Conservation (phyloP, 2,888 invertebrate species). For the Digitonthophagus gazella region DNA sequence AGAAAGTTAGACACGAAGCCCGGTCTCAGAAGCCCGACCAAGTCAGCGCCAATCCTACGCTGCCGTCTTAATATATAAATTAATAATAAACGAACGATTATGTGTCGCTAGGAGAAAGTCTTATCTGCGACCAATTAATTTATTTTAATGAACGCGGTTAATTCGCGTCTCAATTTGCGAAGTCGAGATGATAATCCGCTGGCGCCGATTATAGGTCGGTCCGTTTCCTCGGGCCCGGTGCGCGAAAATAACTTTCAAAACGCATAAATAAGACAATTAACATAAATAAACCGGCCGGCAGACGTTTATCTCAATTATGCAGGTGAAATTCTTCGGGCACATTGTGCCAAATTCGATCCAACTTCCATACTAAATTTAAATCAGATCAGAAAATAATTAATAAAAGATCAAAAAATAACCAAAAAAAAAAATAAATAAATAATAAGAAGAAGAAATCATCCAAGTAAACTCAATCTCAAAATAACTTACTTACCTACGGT, state of each 20-base stretch:
- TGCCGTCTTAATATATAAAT: constrained; percentile 6
- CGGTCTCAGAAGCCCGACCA: background rate
- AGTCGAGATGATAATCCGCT: background rate
- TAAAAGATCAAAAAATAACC: too few relatives aligned
- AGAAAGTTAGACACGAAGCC: background rate
- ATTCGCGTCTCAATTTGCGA: background rate
- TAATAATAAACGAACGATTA: constrained; percentile 11
- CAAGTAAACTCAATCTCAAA: too few relatives aligned
- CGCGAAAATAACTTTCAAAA: background rate
- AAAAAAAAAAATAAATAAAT: too few relatives aligned
- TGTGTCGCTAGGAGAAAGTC: constrained; percentile 11
- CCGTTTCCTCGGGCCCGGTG: background rate
- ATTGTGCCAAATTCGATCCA: background rate
- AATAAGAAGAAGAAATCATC: too few relatives aligned
- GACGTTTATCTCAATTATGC: background rate
- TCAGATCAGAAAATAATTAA: too few relatives aligned
- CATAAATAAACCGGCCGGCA: background rate
- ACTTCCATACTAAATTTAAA: background rate
- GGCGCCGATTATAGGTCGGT: background rate
- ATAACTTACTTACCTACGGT: too few relatives aligned
- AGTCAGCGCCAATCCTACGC: background rate
- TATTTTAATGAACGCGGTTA: constrained; percentile 6
- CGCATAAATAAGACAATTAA: background rate
- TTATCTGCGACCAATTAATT: constrained; percentile 13
- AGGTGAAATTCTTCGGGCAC: background rate